phyloP scores from a whole-genome alignment of 2,888 invertebrate species.

The Acanthosepion pharaonis region DNA sequence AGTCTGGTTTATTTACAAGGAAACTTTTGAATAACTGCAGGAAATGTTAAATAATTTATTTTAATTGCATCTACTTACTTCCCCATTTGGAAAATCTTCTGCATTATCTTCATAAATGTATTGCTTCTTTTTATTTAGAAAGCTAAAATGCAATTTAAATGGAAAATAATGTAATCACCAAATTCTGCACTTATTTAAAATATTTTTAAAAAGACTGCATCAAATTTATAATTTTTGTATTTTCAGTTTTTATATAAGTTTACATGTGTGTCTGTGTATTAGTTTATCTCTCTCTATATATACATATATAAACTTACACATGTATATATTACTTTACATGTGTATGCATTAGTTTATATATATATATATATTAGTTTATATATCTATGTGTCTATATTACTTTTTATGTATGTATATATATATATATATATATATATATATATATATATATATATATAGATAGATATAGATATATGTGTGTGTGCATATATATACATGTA shows the following conservation, averaged over 20 bases:
- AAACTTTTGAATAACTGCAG: background rate
- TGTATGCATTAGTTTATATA: no score
- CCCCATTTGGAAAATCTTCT: background rate
- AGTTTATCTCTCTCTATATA: no score
- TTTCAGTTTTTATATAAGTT: background rate
- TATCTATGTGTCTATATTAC: no score
- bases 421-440: no score
- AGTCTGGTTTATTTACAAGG: background rate
- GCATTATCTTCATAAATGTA: background rate
- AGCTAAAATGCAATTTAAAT: background rate
- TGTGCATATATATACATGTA: no score
- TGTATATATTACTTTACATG: no score
- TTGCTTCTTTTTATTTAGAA: background rate
- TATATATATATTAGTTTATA: no score
- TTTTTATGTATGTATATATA: no score
- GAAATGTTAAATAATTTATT: conserved; percentile 11
- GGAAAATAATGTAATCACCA: background rate
- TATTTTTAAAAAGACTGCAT: background rate
- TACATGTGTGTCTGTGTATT: no score
- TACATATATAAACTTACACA: no score
- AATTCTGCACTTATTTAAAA: background rate
- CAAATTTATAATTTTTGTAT: background rate
- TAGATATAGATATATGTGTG: no score
- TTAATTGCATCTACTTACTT: background rate
- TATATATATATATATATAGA: no score